Evolutionary conservation across 2,888 invertebrate genomes (phyloP).

Genomic region (Cataglyphis cursor): DNA sequence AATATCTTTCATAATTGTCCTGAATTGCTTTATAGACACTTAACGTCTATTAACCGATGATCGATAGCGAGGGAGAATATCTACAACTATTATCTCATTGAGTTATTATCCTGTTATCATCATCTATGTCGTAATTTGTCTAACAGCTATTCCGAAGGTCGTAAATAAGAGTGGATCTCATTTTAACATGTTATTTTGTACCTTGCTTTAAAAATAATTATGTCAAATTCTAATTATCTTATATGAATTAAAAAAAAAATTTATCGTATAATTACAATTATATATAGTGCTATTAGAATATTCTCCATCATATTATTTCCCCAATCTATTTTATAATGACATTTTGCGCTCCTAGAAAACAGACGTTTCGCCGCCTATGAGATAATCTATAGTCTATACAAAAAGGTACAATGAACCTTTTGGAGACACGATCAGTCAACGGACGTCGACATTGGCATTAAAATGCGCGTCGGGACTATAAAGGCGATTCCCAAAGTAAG

Average conservation of each 20-base stretch:
- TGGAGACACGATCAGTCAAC: conserved; percentile 13
- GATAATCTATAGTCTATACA: neutral
- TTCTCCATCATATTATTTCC: neutral
- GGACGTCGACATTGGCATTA: conserved; percentile 50
- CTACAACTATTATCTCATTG: conserved; percentile 24
- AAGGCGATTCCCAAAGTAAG: conserved; percentile 40
- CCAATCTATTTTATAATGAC: neutral
- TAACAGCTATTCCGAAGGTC: conserved; percentile 18
- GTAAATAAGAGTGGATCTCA: neutral
- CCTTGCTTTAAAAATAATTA: conserved; percentile 48
- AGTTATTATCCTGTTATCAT: conserved; percentile 51
- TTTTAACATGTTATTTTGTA: conserved; percentile 6
- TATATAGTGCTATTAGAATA: neutral
- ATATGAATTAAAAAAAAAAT: neutral
- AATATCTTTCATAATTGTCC: conserved; percentile 68
- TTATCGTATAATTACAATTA: neutral
- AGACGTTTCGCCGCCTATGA: neutral
- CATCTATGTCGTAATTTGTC: conserved; percentile 34
- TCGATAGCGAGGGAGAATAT: conserved; percentile 57
- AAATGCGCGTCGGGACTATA: conserved; percentile 51
- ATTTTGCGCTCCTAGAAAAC: neutral
- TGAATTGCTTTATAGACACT: conserved; percentile 71
- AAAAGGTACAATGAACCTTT: conserved; percentile 41
- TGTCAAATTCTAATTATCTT: conserved; percentile 2
- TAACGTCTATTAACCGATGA: conserved; percentile 65